Base-by-base conservation (phyloP, 37 sponge, comb jelly and placozoan genomes). In the Chondrosia reniformis region DNA sequence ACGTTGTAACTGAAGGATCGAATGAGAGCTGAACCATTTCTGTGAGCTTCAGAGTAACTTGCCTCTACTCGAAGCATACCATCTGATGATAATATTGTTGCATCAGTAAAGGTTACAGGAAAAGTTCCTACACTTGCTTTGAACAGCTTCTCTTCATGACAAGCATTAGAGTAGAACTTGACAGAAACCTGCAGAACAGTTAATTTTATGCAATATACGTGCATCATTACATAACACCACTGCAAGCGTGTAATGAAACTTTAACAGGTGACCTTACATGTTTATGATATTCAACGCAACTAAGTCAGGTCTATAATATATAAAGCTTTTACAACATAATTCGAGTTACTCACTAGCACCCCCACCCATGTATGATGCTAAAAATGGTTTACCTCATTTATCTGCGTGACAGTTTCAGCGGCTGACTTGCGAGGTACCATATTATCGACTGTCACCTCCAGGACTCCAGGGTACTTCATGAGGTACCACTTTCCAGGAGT, bases 401-500 rank as follows among this genome's bases (percentile, higher is more conserved):
- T 66, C 21, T 46, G 30, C 0, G 90, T 85, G 72, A 72, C 64
- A 30, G 5, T 31, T 0, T 45, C 76, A 67, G 55, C 45, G 0
- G 44, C 59, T 19, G 39, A 40, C 40, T 32, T 21, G 43, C 76
- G 78, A 1, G 82, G 65, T 15, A 89, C 83, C 46, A 65, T 67
- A 22, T 69, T 69, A 25, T 69, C 44, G 2, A 69, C 72, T 3
- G 42, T 69, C 44, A 69, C 43, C 44, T 81, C 77, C 7, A 58
- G 49, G 8, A 89, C 31, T 34, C 36, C 62, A 4, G 43, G 43
- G 54, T 85, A 81, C 40, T 75, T 85, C n/a, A 89, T 49, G 4
- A 89, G 85, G 76, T 67, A 82, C 86, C 85, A 82, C 8, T 57
- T 31, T 33, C 90, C 90, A 8, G 83, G 83, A 0, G 83, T 3